Evolutionary conservation across 2,113 vertebrate species (phyloP).

Genomic region (Eonycteris spelaea): DNA sequence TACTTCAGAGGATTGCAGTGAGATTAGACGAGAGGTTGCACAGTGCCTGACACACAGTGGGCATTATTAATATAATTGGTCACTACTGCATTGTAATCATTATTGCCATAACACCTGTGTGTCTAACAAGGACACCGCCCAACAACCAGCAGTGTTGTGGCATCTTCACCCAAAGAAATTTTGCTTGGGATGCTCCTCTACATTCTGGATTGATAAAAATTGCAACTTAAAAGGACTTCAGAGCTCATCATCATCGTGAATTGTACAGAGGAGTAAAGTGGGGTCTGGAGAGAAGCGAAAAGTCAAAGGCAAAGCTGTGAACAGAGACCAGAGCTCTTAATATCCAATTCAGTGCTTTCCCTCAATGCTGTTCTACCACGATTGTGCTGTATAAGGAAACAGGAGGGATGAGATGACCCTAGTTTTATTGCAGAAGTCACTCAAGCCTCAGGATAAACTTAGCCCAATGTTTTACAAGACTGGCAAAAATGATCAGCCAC

Average conservation of each 20-base stretch:
- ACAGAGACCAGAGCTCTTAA: neutral
- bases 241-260: neutral
- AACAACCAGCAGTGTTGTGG: neutral
- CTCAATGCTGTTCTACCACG: neutral
- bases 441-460: neutral
- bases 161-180: neutral
- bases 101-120: neutral
- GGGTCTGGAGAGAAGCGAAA: neutral
- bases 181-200: neutral
- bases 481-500: neutral
- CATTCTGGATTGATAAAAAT: neutral
- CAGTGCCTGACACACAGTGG: neutral
- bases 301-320: neutral
- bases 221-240: neutral
- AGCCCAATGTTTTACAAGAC: neutral
- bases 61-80: neutral
- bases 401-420: neutral
- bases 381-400: neutral
- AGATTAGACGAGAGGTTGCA: neutral
- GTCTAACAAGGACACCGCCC: neutral
- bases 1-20: neutral
- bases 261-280: neutral
- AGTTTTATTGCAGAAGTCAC: neutral
- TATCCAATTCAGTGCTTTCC: neutral
- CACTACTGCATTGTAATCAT: too few species aligned